These are phyloP conservation scores for Sylvicola cinctus DNA, from an alignment of 2,888 invertebrate genomes.

Conservation along the genomic window DNA sequence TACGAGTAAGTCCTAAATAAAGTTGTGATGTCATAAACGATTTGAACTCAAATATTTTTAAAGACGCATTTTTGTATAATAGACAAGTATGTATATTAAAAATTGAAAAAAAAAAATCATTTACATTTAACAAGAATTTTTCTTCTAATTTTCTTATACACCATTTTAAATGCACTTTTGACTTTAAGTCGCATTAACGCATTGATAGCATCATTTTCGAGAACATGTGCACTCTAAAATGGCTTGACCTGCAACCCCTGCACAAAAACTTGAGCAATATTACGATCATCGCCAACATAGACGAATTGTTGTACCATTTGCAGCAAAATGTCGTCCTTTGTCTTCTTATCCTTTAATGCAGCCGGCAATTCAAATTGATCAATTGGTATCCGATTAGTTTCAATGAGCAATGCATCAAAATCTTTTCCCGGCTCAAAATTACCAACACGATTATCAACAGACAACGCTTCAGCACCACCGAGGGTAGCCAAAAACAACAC, in stretches of 20 bases:
- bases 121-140: too few species aligned
- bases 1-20: too few species aligned
- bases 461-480: constrained; percentile 68
- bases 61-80: too few species aligned
- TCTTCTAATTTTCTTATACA: too few species aligned
- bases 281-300: constrained; percentile 65
- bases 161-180: too few species aligned
- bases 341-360: constrained; percentile 10
- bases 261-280: constrained; percentile 55
- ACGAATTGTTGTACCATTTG: constrained; percentile 56
- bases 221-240: too few species aligned
- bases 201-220: too few species aligned
- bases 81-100: too few species aligned
- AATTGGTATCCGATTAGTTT: constrained; percentile 34
- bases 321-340: constrained; percentile 26
- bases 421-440: constrained; percentile 64
- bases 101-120: too few species aligned
- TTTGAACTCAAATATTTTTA: too few species aligned
- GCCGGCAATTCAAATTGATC: constrained; percentile 26
- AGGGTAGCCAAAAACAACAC: constrained; percentile 70
- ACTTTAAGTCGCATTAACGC: too few species aligned
- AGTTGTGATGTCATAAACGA: too few species aligned
- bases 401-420: constrained; percentile 68
- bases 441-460: constrained; percentile 51
- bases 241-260: constrained; percentile 41